Conservation (phyloP, 2,888 invertebrate species). For the Erpobdella octoculata region DNA sequence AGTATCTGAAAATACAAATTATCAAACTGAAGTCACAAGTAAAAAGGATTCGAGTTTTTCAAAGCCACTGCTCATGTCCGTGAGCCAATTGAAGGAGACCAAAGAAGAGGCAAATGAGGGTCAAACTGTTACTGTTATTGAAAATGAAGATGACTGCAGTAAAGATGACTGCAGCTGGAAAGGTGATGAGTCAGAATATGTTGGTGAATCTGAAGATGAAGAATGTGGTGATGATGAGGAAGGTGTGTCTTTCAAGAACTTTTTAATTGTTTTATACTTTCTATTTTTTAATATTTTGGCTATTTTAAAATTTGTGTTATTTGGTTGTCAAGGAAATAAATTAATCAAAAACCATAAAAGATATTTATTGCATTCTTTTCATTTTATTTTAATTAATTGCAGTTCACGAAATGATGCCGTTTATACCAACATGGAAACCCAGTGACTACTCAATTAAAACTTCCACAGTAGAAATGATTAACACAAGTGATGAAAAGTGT, state of each 20-base stretch:
- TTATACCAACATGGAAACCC: background rate
- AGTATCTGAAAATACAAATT: too few species aligned
- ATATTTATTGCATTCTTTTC: background rate
- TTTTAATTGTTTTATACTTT: background rate
- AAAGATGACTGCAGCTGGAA: constrained; percentile 9
- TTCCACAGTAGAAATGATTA: background rate
- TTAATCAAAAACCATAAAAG: background rate
- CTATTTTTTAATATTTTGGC: too few species aligned
- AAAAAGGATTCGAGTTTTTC: too few species aligned
- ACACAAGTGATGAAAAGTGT: background rate
- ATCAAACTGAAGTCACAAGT: too few species aligned
- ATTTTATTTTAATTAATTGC: background rate
- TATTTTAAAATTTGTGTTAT: too few species aligned
- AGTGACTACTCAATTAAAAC: background rate
- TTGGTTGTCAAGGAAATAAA: too few species aligned
- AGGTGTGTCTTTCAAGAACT: background rate
- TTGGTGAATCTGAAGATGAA: background rate
- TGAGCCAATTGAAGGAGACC: background rate
- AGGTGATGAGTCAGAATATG: background rate
- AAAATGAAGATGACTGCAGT: background rate
- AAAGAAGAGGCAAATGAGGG: background rate
- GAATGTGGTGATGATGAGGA: background rate
- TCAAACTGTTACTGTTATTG: background rate
- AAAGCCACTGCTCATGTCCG: too few species aligned
- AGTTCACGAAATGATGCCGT: background rate